Base-by-base conservation (phyloP, 2,888 invertebrate species). In the Eledona agricola region DNA sequence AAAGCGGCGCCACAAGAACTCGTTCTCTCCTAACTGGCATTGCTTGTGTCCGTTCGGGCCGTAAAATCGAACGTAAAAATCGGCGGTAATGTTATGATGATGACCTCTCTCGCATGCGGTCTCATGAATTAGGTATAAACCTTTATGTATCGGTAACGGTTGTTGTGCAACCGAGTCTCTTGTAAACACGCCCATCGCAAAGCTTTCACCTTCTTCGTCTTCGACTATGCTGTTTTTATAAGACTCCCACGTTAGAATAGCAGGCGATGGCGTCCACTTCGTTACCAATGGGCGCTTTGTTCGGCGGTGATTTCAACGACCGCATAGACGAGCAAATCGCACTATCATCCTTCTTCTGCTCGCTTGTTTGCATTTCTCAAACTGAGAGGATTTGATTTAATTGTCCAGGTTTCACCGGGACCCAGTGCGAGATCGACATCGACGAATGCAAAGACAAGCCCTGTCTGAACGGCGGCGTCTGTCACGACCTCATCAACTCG, bases 391-490 rank as follows among this genome's bases (percentile, higher is more conserved):
- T 4, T 32, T 29, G 16, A 35, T 32, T 54, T 46, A n/a, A n/a
- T 51, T 47, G 70, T 70, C 0, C 77, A 90, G 91, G 90, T 61
- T 93, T 91, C 69, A 90, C 90, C 2, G 93, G 93, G 1, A 91
- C 89, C 0, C 93, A 93, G 67, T 93, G 93, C 75, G 92, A 94
- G 74, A 88, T 90, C 62, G 92, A 95, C 74, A 90, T 94, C 46
- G 90, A 95, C 75, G 94, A 95, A 71, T 95, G 95, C 75, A 87
- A 87, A 12, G 85, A 88, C 62, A 88, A 86, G 70, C 94, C 95
- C 0, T 96, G 96, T 66, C 75, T 91, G 51, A 93, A 94, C 73
- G 89, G 89, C 7, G 94, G 93, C 13, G 83, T 85, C 31, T 95
- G 95, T 74, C 87, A 87, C 62, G 94, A 95, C 73, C 82, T 89